These are phyloP conservation scores for Potorous gilbertii DNA, from an alignment of 2,797 vertebrate genomes.

Conservation along the genomic window DNA sequence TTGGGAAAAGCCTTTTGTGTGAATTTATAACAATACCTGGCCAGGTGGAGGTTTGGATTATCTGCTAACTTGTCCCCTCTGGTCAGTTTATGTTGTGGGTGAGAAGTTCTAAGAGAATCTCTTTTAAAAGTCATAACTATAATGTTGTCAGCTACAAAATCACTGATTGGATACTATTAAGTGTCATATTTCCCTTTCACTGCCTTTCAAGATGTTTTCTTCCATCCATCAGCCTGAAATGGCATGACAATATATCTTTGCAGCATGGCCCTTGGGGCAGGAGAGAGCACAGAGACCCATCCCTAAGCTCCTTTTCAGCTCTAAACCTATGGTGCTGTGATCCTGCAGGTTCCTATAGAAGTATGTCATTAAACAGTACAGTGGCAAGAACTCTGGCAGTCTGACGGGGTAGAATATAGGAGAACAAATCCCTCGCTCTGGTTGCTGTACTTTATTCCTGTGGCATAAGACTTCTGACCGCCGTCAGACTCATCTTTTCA, in stretches of 20 bases:
- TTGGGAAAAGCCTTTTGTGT: slow-evolving; percentile 46
- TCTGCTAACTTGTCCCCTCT: slow-evolving; percentile 45
- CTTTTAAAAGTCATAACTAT: slow-evolving; percentile 51
- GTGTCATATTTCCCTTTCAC: background rate
- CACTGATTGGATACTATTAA: background rate
- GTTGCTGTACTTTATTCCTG: background rate
- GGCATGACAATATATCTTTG: background rate
- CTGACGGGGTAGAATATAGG: background rate
- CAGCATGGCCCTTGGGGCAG: background rate
- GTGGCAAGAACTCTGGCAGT: background rate
- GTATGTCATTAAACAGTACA: background rate
- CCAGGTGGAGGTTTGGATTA: slow-evolving; percentile 25
- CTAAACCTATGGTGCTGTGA: background rate
- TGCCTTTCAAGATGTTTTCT: background rate
- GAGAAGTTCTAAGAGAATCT: slow-evolving; percentile 43
- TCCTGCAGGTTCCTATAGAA: background rate
- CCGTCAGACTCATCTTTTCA: background rate
- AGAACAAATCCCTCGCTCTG: background rate
- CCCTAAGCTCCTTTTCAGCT: background rate
- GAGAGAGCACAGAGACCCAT: background rate
- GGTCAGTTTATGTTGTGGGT: slow-evolving; percentile 33
- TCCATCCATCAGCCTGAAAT: background rate
- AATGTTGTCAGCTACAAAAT: slow-evolving; percentile 48
- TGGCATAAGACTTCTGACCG: background rate
- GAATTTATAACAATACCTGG: slow-evolving; percentile 41